Evolutionary conservation across 2,888 invertebrate genomes (phyloP), one percentile per base, ranked within the genome.

Genomic region (Apamea sordens): DNA sequence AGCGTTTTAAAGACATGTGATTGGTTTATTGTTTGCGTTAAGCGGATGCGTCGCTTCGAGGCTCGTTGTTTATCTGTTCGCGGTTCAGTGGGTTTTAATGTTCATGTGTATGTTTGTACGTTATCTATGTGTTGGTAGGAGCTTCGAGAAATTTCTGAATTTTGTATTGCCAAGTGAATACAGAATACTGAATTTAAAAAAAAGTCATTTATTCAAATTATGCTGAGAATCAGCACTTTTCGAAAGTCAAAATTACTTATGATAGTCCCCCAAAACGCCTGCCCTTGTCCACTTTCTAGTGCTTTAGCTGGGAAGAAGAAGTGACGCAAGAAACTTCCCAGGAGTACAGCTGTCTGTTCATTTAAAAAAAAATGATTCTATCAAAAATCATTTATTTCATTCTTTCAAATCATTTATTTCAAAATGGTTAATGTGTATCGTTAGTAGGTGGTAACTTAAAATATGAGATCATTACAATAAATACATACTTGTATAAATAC

Each of bases 81-180:
- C 50, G 59, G 82, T 76, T 83, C 73, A 81, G 28, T 83, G 85
- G 64, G 41, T 69, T 80, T 61, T 44, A 61, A 61, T 70, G 8
- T 68, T 73, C 36, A 83, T 41, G 6, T 10, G 18, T n/a, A 56
- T 36, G 24, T n/a, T n/a, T 50, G 13, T 5, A 50, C 2, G 0
- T 50, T 69, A 50, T 69, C 7, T 69, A 13, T 28, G 21, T 13
- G 11, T 21, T 21, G 0, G 28, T 13, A 47, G 13, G 3, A 13
- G 68, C 28, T 28, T 69, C 11, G 21, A 47, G 28, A 47, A 47
- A 21, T 47, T 28, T 32, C 21, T 47, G 21, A 56, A 3, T 10
- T 24, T 2, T 8, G 3, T 32, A 32, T 65, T 73, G 44, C 24
- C 15, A 67, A 67, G 32, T 10, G 21, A 68, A 69, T 28, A 32